Conservation (phyloP, 2,797 vertebrate genomes). For the Neosalanx taihuensis region DNA sequence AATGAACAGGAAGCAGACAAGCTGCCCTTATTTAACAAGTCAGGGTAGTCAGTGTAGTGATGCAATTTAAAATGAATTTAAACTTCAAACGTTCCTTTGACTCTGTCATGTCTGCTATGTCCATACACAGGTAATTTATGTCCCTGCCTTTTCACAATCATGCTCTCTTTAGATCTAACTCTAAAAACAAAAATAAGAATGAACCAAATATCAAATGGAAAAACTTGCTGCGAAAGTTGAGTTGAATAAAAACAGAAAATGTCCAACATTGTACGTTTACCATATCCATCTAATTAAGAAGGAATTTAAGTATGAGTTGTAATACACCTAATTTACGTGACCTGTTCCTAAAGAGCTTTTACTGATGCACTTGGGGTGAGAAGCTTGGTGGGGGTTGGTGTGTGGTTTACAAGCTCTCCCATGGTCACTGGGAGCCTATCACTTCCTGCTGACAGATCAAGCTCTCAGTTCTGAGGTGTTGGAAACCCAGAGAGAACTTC, state of each 20-base stretch:
- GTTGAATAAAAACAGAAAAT: background rate
- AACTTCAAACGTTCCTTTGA: too few species aligned
- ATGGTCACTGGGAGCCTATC: constrained; percentile 60
- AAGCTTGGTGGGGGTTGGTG: constrained; percentile 10
- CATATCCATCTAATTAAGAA: background rate
- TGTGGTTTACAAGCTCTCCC: constrained; percentile 42
- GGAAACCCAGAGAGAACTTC: background rate
- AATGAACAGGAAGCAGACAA: background rate
- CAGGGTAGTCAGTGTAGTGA: too few species aligned
- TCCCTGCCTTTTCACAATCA: too few species aligned
- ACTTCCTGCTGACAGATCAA: constrained; percentile 59
- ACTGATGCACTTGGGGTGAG: constrained; percentile 3
- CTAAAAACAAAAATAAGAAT: too few species aligned
- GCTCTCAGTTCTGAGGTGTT: constrained; percentile 19
- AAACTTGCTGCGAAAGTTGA: background rate
- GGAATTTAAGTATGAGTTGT: background rate
- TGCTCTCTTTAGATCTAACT: too few species aligned
- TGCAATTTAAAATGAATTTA: too few species aligned
- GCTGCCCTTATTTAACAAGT: too few species aligned
- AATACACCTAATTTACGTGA: background rate
- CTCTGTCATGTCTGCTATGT: too few species aligned
- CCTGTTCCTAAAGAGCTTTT: background rate
- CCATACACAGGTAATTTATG: too few species aligned
- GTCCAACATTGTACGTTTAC: background rate
- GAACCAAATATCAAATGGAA: too few species aligned